phyloP scores from a whole-genome alignment of 2,113 vertebrate species.

The Urocynchramus pylzowi region DNA sequence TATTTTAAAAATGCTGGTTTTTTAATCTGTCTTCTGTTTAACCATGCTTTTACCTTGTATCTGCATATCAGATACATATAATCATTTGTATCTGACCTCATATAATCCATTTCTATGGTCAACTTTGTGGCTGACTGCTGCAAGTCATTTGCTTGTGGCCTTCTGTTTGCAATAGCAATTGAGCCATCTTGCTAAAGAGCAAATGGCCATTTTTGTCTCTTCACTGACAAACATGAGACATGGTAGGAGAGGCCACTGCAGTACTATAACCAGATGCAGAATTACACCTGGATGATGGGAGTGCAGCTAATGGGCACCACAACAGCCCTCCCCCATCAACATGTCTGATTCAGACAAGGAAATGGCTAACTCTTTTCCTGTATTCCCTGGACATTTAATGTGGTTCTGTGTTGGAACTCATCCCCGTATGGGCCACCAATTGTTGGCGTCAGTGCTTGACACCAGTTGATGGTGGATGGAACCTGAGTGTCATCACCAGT shows the following conservation, averaged over 20 bases:
- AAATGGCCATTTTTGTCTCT: neutral
- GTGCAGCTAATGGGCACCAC: neutral
- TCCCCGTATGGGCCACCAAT: neutral
- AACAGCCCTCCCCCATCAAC: neutral
- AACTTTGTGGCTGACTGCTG: neutral
- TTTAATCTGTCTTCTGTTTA: neutral
- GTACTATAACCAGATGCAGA: neutral
- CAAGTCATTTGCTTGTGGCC: neutral
- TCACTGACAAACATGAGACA: too few relatives aligned
- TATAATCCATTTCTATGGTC: neutral
- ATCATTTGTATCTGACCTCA: too few relatives aligned
- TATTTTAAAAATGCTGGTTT: rapidly evolving
- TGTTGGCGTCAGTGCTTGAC: neutral
- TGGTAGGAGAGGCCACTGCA: neutral
- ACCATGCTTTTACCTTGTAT: neutral
- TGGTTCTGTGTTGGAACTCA: neutral
- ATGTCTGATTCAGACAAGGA: neutral
- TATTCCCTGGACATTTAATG: neutral
- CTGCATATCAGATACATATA: neutral
- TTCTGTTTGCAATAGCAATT: neutral
- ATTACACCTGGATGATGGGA: neutral
- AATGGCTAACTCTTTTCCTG: neutral
- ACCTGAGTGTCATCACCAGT: too few relatives aligned
- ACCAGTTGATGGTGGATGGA: too few relatives aligned
- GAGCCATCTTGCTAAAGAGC: neutral